Conservation (phyloP, 2,888 invertebrate genomes). For the Agonum fuliginosum region DNA sequence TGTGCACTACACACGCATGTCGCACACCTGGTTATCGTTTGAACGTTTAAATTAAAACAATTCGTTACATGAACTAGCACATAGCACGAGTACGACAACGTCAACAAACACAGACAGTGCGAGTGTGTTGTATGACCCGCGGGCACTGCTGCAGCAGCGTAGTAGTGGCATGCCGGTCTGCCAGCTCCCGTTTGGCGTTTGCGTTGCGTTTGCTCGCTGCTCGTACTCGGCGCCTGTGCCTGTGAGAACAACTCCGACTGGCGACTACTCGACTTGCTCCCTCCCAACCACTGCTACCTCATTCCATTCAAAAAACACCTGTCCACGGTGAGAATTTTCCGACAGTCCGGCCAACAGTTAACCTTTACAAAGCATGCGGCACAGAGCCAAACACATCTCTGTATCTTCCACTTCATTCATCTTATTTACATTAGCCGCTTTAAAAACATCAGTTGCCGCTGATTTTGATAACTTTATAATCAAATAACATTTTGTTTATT, state of each 20-base stretch:
- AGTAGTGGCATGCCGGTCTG: slow-evolving; percentile 58
- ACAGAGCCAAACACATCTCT: slow-evolving; percentile 9
- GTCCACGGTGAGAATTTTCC: slow-evolving; percentile 84
- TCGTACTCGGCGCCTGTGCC: slow-evolving; percentile 62
- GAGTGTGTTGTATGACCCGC: slow-evolving; percentile 54
- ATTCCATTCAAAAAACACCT: slow-evolving; percentile 86
- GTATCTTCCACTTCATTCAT: slow-evolving; percentile 23
- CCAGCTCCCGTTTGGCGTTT: slow-evolving; percentile 48
- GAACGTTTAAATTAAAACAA: slow-evolving; percentile 36
- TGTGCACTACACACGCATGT: slow-evolving; percentile 54
- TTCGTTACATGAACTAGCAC: slow-evolving; percentile 24
- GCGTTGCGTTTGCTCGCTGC: slow-evolving; percentile 23
- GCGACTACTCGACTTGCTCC: slow-evolving; percentile 68
- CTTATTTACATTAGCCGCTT: neutral
- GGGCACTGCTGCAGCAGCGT: slow-evolving; percentile 46
- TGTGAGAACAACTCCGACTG: slow-evolving; percentile 39
- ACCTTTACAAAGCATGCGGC: slow-evolving; percentile 49
- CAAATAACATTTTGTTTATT: slow-evolving; percentile 46
- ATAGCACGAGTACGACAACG: slow-evolving; percentile 30
- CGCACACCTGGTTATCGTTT: slow-evolving; percentile 49
- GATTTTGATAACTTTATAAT: slow-evolving; percentile 38
- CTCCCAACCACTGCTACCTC: slow-evolving; percentile 72
- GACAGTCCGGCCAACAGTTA: slow-evolving; percentile 76
- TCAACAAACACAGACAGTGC: slow-evolving; percentile 46
- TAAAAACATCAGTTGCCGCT: slow-evolving; percentile 6